Evolutionary conservation across 1,140 invertebrate genomes (phyloP), one percentile per base, ranked within the genome.

Genomic region (Camponotus vicinus): DNA sequence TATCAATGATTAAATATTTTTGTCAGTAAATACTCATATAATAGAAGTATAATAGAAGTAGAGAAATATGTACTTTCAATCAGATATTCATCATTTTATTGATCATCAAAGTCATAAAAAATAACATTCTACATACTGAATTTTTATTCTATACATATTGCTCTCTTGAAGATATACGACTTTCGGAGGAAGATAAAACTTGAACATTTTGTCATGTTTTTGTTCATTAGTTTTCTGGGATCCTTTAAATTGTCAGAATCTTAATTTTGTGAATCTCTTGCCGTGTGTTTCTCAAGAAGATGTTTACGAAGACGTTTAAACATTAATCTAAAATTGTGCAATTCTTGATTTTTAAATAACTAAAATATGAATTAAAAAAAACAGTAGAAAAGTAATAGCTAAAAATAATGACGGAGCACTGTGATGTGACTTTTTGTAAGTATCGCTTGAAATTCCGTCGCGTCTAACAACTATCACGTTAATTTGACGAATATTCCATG

Each of bases 401-500:
- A 59, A 67, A 27, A 69, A 15, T n/a, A 59, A 45, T 67, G 15
- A 34, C 52, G 8, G n/a, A 52, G 18, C 11, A 32, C 32, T 32
- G 15, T 61, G 27, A n/a, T 13, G 27, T 27, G 27, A 27, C 5
- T 37, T 66, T 66, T 70, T 15, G 2, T 40, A 27, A 27, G 18
- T 45, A n/a, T 75, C 40, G n/a, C n/a, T 49, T 13, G 27, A 34
- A 9, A 15, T 27, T 52, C 13, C 18, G 13, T 66, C 34, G 49
- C 21, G 13, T 37, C 1, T 27, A 27, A 27, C 27, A 27, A 27
- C 21, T 21, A 21, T 66, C 34, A 37, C 21, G 13, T 37, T 79
- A 67, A 85, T 80, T 86, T 73, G 27, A 82, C 73, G 71, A 75
- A 86, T 82, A 88, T 89, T 77, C 83, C 64, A 88, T 34, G 75